These are phyloP conservation scores for Prionailurus bengalensis DNA, from an alignment of 2,113 vertebrate species.

Conservation along the genomic window DNA sequence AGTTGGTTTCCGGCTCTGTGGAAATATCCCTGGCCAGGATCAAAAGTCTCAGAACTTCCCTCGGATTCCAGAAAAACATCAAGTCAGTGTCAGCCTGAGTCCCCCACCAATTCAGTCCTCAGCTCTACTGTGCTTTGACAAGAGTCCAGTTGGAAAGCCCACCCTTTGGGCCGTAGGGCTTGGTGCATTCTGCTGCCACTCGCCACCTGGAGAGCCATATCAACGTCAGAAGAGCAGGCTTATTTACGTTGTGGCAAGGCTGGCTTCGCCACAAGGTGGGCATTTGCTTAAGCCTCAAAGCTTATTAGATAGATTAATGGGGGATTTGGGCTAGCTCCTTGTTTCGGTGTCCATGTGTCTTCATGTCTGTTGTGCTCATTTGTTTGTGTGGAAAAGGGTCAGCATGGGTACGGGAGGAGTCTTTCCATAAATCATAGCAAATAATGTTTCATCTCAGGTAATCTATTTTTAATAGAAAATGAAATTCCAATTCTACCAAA, in stretches of 20 bases:
- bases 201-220: constrained; percentile 40
- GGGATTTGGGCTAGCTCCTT: constrained; percentile 36
- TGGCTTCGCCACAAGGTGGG: constrained; percentile 49
- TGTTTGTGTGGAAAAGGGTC: background rate
- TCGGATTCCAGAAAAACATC: background rate
- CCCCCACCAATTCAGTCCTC: background rate
- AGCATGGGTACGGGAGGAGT: background rate
- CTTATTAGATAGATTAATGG: constrained; percentile 68
- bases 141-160: constrained; percentile 26
- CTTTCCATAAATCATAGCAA: background rate
- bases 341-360: background rate
- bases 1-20: background rate
- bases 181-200: constrained; percentile 44
- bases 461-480: background rate
- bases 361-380: background rate
- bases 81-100: background rate
- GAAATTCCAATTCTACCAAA: background rate
- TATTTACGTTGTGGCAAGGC: constrained; percentile 55
- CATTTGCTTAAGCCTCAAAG: constrained; percentile 74
- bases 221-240: constrained; percentile 51
- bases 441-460: background rate
- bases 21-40: background rate
- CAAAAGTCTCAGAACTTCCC: background rate
- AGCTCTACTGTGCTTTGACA: background rate
- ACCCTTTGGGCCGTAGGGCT: background rate